These are phyloP conservation scores for Grallaria varia DNA, from an alignment of 2,113 vertebrate genomes.

Conservation along the genomic window DNA sequence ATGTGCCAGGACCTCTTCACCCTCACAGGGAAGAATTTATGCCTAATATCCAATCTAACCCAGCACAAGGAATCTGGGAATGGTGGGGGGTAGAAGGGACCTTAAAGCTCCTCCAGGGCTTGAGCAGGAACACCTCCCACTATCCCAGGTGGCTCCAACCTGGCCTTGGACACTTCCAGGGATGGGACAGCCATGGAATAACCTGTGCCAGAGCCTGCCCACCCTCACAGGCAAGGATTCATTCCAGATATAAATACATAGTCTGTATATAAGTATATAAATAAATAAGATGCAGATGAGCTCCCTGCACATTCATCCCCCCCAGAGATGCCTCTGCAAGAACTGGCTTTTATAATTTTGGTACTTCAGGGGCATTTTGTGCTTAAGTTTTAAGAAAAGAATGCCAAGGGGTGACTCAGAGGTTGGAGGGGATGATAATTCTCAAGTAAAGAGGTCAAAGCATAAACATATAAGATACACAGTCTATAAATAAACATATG, in stretches of 20 bases:
- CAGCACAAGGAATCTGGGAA: no score
- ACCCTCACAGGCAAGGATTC: neutral
- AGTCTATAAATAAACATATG: no score
- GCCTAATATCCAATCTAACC: no score
- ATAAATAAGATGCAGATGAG: fast-evolving
- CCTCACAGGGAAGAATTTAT: no score
- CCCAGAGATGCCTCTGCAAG: neutral
- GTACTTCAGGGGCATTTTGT: neutral
- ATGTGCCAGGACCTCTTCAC: fast-evolving
- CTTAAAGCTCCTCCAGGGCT: no score
- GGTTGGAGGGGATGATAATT: neutral
- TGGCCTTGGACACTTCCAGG: neutral
- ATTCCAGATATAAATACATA: fast-evolving
- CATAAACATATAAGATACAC: neutral
- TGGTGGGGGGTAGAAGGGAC: no score
- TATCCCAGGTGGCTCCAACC: neutral
- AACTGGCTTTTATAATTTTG: neutral
- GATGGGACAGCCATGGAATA: neutral
- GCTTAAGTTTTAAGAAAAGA: neutral
- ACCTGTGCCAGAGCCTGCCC: neutral
- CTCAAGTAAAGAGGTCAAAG: neutral
- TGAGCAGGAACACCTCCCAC: neutral
- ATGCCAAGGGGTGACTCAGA: fast-evolving
- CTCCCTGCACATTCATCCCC: neutral
- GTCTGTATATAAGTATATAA: neutral